These are phyloP conservation scores for Drosophila santomea DNA, from an alignment of 1,140 invertebrate species.

Conservation along the genomic window DNA sequence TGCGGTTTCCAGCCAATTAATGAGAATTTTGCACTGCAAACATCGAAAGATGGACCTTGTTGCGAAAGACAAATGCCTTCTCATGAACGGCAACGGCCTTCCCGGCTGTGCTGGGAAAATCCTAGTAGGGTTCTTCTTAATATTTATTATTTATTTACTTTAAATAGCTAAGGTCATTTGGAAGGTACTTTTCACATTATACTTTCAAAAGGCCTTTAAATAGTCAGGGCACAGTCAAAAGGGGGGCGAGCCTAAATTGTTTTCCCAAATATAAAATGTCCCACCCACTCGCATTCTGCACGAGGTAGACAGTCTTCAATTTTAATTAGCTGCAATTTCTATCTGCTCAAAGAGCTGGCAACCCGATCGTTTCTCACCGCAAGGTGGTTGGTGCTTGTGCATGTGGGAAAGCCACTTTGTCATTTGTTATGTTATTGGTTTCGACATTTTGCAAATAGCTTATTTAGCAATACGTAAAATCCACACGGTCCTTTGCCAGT, in stretches of 20 bases:
- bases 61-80: slow-evolving; percentile 3
- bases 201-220: too few species aligned
- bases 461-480: slow-evolving; percentile 83
- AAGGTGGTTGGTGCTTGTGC: slow-evolving; percentile 26
- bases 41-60: slow-evolving; percentile 1
- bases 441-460: slow-evolving; percentile 84
- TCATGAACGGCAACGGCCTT: neutral
- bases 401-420: slow-evolving; percentile 51
- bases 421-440: slow-evolving; percentile 83
- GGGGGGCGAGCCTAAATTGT: too few species aligned
- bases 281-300: neutral
- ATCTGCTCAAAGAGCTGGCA: neutral
- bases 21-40: slow-evolving; percentile 33
- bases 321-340: slow-evolving; percentile 56
- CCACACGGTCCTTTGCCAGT: slow-evolving; percentile 41
- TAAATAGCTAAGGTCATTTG: neutral
- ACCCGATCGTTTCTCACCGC: slow-evolving; percentile 17
- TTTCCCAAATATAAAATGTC: neutral
- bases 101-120: neutral
- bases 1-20: slow-evolving; percentile 55
- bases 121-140: neutral
- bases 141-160: neutral
- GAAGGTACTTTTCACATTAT: too few species aligned
- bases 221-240: too few species aligned
- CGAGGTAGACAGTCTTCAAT: slow-evolving; percentile 38